Evolutionary conservation across 64 coral and sea anemone species (phyloP).

Genomic region (Porites australiensis): DNA sequence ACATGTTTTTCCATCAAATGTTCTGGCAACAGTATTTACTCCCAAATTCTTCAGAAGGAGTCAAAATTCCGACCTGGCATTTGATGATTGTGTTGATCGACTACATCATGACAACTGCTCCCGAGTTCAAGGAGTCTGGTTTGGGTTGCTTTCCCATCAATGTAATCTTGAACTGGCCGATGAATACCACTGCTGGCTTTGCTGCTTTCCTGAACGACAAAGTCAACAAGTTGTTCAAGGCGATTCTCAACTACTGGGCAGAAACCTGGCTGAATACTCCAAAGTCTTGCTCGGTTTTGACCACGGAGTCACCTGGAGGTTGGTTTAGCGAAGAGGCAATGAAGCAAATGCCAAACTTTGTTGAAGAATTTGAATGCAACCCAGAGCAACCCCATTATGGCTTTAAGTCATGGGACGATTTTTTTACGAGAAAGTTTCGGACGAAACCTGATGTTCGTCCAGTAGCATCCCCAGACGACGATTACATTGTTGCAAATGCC

Average conservation of each 20-base stretch:
- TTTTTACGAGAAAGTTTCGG: slow-evolving; percentile 81
- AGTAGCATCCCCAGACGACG: slow-evolving; percentile 58
- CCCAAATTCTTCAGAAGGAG: slow-evolving; percentile 40
- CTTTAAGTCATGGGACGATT: slow-evolving; percentile 90
- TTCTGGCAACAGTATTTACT: slow-evolving; percentile 75
- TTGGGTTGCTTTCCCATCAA: slow-evolving; percentile 79
- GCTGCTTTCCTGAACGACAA: slow-evolving; percentile 82
- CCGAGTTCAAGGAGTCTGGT: slow-evolving; percentile 73
- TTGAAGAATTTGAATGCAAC: slow-evolving; percentile 69
- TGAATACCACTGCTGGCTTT: slow-evolving; percentile 85
- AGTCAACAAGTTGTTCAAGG: slow-evolving; percentile 75
- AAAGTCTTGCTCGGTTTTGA: slow-evolving; percentile 69
- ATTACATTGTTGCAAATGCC: slow-evolving; percentile 84
- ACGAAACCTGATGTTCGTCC: slow-evolving; percentile 56
- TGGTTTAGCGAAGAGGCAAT: slow-evolving; percentile 82
- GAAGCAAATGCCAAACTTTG: slow-evolving; percentile 82
- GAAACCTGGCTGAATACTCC: slow-evolving; percentile 4
- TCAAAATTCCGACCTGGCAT: slow-evolving; percentile 64
- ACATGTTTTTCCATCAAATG: slow-evolving; percentile 82
- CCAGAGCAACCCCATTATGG: slow-evolving; percentile 56
- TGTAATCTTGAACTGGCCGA: slow-evolving; percentile 80
- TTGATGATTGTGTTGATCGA: slow-evolving; percentile 67
- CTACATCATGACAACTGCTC: slow-evolving; percentile 79
- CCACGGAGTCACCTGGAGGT: slow-evolving; percentile 9
- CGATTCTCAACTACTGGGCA: slow-evolving; percentile 80